phyloP scores from a whole-genome alignment of 2,113 vertebrate genomes.

The Oreotragus oreotragus region DNA sequence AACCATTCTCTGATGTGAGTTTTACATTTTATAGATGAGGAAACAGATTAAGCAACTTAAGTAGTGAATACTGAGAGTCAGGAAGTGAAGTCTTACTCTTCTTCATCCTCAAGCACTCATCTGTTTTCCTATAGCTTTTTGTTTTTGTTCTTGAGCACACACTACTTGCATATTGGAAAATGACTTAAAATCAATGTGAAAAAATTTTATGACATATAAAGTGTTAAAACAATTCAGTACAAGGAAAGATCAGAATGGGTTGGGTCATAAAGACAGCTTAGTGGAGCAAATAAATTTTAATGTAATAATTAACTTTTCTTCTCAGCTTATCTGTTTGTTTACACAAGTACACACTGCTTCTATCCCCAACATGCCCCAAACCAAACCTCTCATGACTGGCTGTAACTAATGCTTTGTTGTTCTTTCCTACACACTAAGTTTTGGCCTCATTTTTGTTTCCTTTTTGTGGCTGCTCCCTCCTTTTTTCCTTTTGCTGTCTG shows the following conservation, averaged over 20 bases:
- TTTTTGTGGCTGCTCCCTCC: neutral
- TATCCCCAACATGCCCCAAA: neutral
- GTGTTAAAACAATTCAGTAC: neutral
- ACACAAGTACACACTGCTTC: conserved; percentile 1
- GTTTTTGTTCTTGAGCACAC: neutral
- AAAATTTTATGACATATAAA: neutral
- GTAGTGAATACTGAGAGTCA: neutral
- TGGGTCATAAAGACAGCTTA: conserved; percentile 37
- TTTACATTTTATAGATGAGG: conserved; percentile 14
- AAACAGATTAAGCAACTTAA: neutral
- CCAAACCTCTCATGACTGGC: conserved; percentile 6
- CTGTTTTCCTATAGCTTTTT: neutral
- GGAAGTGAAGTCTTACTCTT: neutral
- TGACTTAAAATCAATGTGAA: conserved; percentile 1
- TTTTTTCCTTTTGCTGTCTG: conserved; percentile 39
- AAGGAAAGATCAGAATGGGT: conserved; percentile 4
- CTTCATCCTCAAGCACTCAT: neutral
- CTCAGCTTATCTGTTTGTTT: conserved; percentile 48
- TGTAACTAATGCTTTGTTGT: conserved; percentile 32
- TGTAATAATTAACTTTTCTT: conserved; percentile 56
- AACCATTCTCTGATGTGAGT: neutral
- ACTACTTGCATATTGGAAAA: conserved; percentile 21
- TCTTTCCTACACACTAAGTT: conserved; percentile 35
- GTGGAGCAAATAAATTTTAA: conserved; percentile 44
- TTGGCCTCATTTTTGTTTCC: conserved; percentile 38